Evolutionary conservation across 2,888 invertebrate genomes (phyloP).

Genomic region (Polyommatus icarus): DNA sequence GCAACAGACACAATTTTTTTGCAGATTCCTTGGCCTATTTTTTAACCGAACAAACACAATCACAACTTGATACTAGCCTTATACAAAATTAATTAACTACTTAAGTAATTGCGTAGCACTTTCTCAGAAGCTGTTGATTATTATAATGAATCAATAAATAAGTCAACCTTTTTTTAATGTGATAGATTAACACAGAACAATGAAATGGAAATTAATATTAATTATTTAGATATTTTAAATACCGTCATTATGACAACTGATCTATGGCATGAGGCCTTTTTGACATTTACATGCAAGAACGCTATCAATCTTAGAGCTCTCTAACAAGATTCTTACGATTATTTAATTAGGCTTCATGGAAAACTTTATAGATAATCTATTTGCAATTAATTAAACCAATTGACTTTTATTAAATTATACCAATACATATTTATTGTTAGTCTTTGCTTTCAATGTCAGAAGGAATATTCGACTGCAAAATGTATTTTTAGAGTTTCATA

Average conservation of each 20-base stretch:
- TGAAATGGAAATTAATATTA: background rate
- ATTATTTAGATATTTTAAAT: conserved; percentile 8
- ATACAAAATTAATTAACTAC: background rate
- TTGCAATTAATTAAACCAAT: too few species aligned
- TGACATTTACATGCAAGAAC: background rate
- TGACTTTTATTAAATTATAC: too few species aligned
- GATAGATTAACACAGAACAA: conserved; percentile 5
- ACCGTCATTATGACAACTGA: background rate
- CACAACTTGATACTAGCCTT: too few species aligned
- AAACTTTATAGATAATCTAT: background rate
- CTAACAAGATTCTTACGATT: background rate
- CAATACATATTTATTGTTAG: too few species aligned
- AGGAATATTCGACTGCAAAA: too few species aligned
- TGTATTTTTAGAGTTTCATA: too few species aligned
- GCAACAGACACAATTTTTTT: too few species aligned
- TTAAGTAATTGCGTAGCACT: background rate
- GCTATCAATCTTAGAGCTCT: background rate
- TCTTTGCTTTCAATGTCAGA: too few species aligned
- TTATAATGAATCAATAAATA: background rate
- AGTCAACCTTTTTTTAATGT: background rate
- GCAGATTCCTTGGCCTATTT: too few species aligned
- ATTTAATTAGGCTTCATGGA: background rate
- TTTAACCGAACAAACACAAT: too few species aligned
- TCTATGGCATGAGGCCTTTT: background rate
- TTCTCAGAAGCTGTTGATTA: conserved; percentile 1